Percentiles rank a stretch among this genome's conserved stretches.
phyloP scores from a whole-genome alignment of 2,888 invertebrate genomes.

The Nemurella pictetii region DNA sequence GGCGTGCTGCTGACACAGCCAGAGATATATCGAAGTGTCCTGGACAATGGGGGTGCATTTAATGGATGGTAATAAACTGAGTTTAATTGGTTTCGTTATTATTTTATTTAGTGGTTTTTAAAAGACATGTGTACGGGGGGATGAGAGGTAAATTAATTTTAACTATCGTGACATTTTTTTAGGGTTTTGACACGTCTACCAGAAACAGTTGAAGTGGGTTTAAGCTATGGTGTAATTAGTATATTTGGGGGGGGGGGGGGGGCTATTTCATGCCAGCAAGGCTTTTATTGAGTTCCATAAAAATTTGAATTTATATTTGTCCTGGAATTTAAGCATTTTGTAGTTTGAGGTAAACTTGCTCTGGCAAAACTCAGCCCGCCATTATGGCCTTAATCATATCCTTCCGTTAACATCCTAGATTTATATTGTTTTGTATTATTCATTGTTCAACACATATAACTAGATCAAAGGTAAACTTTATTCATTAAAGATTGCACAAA shows the following conservation, averaged over 20 bases:
- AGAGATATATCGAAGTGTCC: neutral
- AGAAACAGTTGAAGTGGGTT: neutral
- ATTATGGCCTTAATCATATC: no score
- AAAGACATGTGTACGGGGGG: neutral
- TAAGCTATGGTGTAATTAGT: neutral
- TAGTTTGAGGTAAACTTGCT: no score
- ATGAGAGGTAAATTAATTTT: neutral
- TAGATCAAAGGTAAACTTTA: no score
- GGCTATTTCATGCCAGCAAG: neutral
- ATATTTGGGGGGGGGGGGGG: neutral
- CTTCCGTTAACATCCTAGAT: no score
- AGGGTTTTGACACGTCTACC: neutral
- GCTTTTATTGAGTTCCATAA: neutral
- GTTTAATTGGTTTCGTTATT: neutral
- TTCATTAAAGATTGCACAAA: no score
- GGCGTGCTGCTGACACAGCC: constrained; percentile 1
- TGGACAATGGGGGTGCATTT: neutral
- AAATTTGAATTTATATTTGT: neutral
- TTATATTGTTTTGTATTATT: no score
- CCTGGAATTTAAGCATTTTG: no score
- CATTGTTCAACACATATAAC: no score
- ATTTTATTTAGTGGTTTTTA: neutral
- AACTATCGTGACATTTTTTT: neutral
- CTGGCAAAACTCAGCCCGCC: no score
- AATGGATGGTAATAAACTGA: neutral